Evolutionary conservation across 1,140 invertebrate species (phyloP).

Genomic region (Bombus fervidus): DNA sequence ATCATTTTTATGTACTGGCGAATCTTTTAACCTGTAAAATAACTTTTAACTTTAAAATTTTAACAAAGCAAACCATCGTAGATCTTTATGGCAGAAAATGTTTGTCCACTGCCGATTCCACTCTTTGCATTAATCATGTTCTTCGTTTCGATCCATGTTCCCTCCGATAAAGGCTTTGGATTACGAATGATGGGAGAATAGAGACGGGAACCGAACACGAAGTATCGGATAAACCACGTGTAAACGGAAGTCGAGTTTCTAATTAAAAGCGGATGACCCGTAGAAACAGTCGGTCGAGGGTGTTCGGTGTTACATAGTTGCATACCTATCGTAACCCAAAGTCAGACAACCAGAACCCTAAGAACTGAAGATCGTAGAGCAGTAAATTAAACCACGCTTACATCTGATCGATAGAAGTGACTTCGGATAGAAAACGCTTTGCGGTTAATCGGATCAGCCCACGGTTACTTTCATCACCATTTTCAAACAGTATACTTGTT

Average conservation of each 20-base stretch:
- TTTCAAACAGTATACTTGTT: not conserved
- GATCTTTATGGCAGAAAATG: too few species aligned
- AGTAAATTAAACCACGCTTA: constrained; percentile 29
- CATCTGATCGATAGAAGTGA: not conserved
- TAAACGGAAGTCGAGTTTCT: constrained; percentile 62
- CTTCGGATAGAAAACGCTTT: constrained; percentile 13
- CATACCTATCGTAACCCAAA: constrained; percentile 48
- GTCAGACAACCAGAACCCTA: constrained; percentile 26
- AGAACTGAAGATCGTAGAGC: constrained; percentile 37
- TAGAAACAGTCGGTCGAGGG: constrained; percentile 57
- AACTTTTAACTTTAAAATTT: too few species aligned
- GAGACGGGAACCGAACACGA: constrained; percentile 19
- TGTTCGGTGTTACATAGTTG: constrained; percentile 25
- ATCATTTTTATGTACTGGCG: too few species aligned
- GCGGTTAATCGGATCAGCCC: not conserved
- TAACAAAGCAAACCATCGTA: too few species aligned
- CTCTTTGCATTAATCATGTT: too few species aligned
- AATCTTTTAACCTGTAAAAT: too few species aligned
- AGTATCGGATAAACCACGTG: constrained; percentile 51
- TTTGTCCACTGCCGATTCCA: too few species aligned
- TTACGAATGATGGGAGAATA: constrained; percentile 22
- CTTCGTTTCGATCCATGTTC: too few species aligned
- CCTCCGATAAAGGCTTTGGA: constrained; percentile 14
- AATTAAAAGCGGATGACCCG: constrained; percentile 71
- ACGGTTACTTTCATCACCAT: not conserved